These are phyloP conservation scores for Phrynocephalus forsythii DNA, from an alignment of 2,797 vertebrate species.

Conservation along the genomic window DNA sequence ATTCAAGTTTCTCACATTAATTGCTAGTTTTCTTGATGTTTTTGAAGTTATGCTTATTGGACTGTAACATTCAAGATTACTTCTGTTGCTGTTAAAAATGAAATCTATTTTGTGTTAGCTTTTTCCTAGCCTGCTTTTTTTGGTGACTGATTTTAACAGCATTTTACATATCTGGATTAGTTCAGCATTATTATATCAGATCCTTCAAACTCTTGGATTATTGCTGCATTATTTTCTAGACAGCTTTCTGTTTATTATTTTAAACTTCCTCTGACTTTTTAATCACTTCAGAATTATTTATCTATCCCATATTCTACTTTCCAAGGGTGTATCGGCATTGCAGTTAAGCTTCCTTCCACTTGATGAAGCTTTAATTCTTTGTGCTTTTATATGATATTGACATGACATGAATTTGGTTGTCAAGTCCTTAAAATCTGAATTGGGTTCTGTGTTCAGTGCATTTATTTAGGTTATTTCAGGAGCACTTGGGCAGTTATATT, in stretches of 20 bases:
- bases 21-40: not conserved
- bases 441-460: not conserved
- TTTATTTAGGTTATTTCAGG: not conserved
- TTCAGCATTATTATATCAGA: slow-evolving; percentile 14
- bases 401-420: not conserved
- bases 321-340: not conserved
- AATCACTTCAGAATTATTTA: not conserved
- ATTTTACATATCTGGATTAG: slow-evolving; percentile 3
- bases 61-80: not conserved
- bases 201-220: slow-evolving; percentile 2
- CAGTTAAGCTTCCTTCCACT: not conserved
- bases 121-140: slow-evolving; percentile 2
- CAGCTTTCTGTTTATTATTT: slow-evolving; percentile 13
- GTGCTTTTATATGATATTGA: not conserved
- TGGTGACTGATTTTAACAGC: not conserved
- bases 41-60: not conserved
- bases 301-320: not conserved
- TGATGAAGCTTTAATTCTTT: not conserved
- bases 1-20: not conserved
- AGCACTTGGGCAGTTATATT: no score
- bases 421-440: not conserved
- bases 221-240: not conserved
- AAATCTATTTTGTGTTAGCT: not conserved
- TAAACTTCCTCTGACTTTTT: slow-evolving; percentile 17
- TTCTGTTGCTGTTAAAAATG: not conserved